Evolutionary conservation across 2,797 vertebrate species (phyloP).

Genomic region (Lepilemur ruficaudatus): DNA sequence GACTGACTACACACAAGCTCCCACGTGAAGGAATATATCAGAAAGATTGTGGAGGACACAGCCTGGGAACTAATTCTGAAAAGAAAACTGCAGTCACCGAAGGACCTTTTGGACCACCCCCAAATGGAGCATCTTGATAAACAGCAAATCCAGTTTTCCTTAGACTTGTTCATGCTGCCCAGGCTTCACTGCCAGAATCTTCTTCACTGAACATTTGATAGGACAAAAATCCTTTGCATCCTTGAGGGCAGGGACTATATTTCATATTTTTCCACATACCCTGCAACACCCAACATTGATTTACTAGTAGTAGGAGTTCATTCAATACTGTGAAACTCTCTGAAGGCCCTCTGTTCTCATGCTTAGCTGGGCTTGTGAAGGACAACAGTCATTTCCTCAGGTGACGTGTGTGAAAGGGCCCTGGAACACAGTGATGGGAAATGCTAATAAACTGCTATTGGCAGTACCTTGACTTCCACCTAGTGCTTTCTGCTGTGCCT

Average conservation of each 20-base stretch:
- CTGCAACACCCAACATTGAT: neutral
- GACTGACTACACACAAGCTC: constrained; percentile 62
- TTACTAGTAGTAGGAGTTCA: neutral
- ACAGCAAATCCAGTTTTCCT: neutral
- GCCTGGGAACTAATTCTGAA: constrained; percentile 77
- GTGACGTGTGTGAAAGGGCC: neutral
- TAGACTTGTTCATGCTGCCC: neutral
- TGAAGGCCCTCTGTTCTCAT: neutral
- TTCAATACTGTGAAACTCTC: neutral
- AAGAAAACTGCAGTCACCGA: constrained; percentile 77
- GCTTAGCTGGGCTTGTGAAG: neutral
- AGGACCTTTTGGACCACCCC: constrained; percentile 86
- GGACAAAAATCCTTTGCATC: constrained; percentile 5
- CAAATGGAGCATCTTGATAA: neutral
- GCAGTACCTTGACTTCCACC: neutral
- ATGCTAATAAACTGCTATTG: neutral
- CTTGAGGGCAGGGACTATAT: neutral
- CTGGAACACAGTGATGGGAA: neutral
- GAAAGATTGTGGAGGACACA: constrained; percentile 84
- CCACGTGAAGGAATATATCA: constrained; percentile 80
- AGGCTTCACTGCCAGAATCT: neutral
- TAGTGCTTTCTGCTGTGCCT: neutral
- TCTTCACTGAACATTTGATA: neutral
- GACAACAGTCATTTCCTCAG: neutral
- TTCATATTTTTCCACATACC: neutral